phyloP scores from a whole-genome alignment of 2,888 invertebrate species.

The Pachymerium ferrugineum region DNA sequence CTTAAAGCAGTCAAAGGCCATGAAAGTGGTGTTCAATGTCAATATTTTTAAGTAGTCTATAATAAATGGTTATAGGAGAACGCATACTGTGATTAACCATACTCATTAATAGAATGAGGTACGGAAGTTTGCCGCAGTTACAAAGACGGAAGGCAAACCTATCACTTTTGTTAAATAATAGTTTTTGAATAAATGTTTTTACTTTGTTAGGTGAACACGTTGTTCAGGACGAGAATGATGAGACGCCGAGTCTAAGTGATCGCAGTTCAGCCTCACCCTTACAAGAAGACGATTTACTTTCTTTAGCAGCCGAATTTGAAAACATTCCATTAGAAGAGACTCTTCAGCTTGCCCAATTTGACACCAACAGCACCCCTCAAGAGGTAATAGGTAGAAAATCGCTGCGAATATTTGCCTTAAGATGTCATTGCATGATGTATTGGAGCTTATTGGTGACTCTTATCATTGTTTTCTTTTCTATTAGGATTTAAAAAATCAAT shows the following conservation, averaged over 20 bases:
- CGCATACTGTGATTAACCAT: too few species aligned
- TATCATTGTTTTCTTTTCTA: background rate
- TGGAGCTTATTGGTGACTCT: background rate
- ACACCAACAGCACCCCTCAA: background rate
- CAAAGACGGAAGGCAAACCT: too few species aligned
- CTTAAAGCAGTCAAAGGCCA: too few species aligned
- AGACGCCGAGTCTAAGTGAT: background rate
- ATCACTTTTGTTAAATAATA: background rate
- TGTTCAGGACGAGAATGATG: constrained; percentile 20
- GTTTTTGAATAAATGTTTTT: background rate
- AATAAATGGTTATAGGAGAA: too few species aligned
- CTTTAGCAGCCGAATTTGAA: constrained; percentile 18
- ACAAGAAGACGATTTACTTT: constrained; percentile 23
- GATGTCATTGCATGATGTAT: too few species aligned
- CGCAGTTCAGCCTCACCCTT: background rate
- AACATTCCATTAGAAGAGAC: constrained; percentile 25
- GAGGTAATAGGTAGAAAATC: too few species aligned
- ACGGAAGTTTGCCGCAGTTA: too few species aligned
- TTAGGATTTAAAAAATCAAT: background rate
- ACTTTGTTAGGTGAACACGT: constrained; percentile 16
- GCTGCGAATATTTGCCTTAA: too few species aligned
- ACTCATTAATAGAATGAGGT: too few species aligned
- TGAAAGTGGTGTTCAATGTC: too few species aligned
- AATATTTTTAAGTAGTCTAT: too few species aligned
- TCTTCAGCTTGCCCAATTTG: background rate